Conservation (phyloP, 2,113 vertebrate species). For the Agelaius phoeniceus region DNA sequence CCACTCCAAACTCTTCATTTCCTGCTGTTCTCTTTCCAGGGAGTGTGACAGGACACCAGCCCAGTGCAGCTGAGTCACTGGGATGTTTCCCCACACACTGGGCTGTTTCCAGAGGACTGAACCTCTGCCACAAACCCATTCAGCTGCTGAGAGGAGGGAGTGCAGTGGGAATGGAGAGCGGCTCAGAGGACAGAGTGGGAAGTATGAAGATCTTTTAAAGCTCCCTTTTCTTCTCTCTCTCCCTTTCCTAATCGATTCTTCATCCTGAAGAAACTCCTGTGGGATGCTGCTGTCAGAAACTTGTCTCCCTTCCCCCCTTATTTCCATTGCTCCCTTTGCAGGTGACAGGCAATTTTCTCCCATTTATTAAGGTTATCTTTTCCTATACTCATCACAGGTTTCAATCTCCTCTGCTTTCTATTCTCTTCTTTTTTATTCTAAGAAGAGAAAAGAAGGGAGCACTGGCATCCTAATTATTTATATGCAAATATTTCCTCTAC, state of each 20-base stretch:
- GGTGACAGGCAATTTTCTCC: background rate
- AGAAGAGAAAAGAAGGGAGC: background rate
- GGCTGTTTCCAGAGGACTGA: background rate
- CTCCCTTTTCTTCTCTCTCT: background rate
- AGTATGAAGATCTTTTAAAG: background rate
- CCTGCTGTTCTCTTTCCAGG: background rate
- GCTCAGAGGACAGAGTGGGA: background rate
- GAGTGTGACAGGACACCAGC: background rate
- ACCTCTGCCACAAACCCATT: background rate
- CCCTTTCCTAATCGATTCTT: background rate
- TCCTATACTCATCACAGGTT: background rate
- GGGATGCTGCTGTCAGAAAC: background rate
- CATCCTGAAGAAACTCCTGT: background rate
- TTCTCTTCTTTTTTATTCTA: background rate
- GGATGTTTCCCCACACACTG: background rate
- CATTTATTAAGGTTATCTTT: constrained; percentile 11
- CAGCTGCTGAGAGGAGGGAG: background rate
- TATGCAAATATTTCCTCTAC: constrained; percentile 42
- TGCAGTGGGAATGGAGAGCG: accelerated
- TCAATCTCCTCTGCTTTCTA: background rate
- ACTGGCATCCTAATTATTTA: constrained; percentile 26
- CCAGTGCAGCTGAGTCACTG: background rate
- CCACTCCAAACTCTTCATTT: background rate
- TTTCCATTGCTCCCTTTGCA: background rate
- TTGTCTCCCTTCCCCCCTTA: background rate